Conservation (phyloP, 2,888 invertebrate genomes). For the Ectemnius lituratus region DNA sequence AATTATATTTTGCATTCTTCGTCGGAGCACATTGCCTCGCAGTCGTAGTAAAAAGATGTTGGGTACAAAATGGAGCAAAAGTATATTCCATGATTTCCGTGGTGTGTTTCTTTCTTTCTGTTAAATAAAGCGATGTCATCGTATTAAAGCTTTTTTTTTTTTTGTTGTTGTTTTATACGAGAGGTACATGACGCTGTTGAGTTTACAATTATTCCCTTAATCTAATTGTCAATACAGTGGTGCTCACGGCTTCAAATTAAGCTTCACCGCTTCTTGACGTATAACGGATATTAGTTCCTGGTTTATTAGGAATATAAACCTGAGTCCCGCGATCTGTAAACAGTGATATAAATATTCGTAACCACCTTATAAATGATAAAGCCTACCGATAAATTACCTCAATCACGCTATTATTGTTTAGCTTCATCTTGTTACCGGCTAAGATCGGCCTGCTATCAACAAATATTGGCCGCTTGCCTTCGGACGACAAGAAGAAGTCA, state of each 20-base stretch:
- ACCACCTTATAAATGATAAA: background rate
- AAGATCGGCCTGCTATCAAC: constrained; percentile 95
- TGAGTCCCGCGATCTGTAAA: constrained; percentile 89
- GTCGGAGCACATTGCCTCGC: no score
- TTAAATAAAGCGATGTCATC: background rate
- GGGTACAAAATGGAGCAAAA: constrained; percentile 1
- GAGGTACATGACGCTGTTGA: background rate
- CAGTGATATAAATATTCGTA: background rate
- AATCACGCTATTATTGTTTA: constrained; percentile 95
- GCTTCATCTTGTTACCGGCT: constrained; percentile 91
- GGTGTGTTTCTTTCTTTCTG: no score
- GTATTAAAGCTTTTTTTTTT: background rate
- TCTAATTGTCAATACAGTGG: constrained; percentile 6
- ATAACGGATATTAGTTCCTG: constrained; percentile 94
- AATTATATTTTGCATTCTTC: no score
- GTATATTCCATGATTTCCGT: background rate
- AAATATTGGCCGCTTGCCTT: constrained; percentile 96
- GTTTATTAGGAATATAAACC: constrained; percentile 96
- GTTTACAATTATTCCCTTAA: constrained; percentile 1
- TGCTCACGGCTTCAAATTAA: constrained; percentile 80
- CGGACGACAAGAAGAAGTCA: constrained; percentile 96
- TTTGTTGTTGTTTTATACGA: background rate
- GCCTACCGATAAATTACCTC: constrained; percentile 82
- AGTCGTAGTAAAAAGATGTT: no score
- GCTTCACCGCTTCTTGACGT: constrained; percentile 91